phyloP scores from a whole-genome alignment of 2,797 vertebrate genomes.

The Sylvilagus floridanus region DNA sequence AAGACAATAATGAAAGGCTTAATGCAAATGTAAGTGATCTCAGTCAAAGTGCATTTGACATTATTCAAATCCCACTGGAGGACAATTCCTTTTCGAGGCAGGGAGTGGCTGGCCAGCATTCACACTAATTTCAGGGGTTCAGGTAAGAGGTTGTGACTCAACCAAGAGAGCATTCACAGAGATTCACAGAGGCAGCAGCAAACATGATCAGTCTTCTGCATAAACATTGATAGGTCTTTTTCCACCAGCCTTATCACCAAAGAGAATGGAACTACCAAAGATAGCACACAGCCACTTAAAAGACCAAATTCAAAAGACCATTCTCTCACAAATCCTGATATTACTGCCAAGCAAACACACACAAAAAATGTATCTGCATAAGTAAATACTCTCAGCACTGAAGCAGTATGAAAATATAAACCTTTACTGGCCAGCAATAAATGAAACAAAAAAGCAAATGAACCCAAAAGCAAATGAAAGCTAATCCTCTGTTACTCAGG shows the following conservation, averaged over 20 bases:
- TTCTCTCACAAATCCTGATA: slow-evolving; percentile 52
- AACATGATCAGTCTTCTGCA: slow-evolving; percentile 16
- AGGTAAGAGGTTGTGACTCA: neutral
- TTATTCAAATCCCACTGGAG: slow-evolving; percentile 56
- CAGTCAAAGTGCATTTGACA: slow-evolving; percentile 26
- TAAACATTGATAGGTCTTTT: neutral
- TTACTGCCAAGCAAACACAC: slow-evolving; percentile 10
- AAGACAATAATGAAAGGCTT: slow-evolving; percentile 18
- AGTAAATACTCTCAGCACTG: slow-evolving; percentile 48
- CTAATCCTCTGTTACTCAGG: slow-evolving; percentile 6
- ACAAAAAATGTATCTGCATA: slow-evolving; percentile 57
- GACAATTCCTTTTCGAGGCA: neutral
- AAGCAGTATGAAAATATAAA: slow-evolving; percentile 57
- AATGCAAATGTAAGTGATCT: slow-evolving; percentile 38
- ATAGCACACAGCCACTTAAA: neutral
- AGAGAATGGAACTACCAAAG: neutral
- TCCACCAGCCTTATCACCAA: slow-evolving; percentile 18
- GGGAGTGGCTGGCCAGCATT: slow-evolving; percentile 21
- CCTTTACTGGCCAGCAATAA: neutral
- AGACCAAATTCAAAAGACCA: slow-evolving; percentile 51
- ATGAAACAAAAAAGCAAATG: slow-evolving; percentile 49
- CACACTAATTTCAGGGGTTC: slow-evolving; percentile 52
- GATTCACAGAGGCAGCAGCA: slow-evolving; percentile 37
- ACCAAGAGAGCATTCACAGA: slow-evolving; percentile 44
- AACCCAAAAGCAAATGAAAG: slow-evolving; percentile 16